phyloP scores from a whole-genome alignment of 2,113 vertebrate genomes.

The Peromyscus polionotus region DNA sequence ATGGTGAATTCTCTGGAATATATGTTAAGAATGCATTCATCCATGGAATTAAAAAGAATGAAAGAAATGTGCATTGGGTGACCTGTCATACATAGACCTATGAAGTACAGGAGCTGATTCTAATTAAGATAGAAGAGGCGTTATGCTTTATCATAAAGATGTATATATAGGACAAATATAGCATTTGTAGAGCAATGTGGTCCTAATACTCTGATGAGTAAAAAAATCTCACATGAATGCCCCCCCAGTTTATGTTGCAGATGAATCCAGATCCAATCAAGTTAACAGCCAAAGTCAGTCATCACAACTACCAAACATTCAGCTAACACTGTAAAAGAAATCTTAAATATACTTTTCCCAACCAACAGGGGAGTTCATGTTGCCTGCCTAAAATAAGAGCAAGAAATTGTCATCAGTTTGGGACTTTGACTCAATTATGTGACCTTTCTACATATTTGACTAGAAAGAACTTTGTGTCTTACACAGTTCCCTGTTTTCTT shows the following conservation, averaged over 20 bases:
- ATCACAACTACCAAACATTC: conserved; percentile 10
- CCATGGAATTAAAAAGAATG: background rate
- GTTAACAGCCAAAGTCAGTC: background rate
- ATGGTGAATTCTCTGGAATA: background rate
- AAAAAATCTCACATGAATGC: background rate
- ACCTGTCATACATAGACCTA: background rate
- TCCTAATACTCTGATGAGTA: background rate
- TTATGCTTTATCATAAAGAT: background rate
- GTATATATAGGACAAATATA: background rate
- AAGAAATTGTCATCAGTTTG: conserved; percentile 15
- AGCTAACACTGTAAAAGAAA: background rate
- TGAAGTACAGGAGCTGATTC: background rate
- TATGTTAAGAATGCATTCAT: background rate
- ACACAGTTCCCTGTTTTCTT: conserved; percentile 50
- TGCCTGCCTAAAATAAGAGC: background rate
- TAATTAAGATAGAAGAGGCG: background rate
- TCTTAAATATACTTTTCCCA: background rate
- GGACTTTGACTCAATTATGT: conserved; percentile 14
- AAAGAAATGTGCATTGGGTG: background rate
- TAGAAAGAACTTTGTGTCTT: background rate
- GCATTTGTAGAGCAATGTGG: background rate
- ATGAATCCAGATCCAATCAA: background rate
- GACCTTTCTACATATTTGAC: conserved; percentile 32
- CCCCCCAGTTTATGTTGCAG: background rate
- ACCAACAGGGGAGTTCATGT: background rate